A percentile compares a stretch with the other conserved stretches of the same genome.
Evolutionary conservation across 53 echinoderm and acorn worm species (phyloP).

Genomic region (Echinometra lucunter): DNA sequence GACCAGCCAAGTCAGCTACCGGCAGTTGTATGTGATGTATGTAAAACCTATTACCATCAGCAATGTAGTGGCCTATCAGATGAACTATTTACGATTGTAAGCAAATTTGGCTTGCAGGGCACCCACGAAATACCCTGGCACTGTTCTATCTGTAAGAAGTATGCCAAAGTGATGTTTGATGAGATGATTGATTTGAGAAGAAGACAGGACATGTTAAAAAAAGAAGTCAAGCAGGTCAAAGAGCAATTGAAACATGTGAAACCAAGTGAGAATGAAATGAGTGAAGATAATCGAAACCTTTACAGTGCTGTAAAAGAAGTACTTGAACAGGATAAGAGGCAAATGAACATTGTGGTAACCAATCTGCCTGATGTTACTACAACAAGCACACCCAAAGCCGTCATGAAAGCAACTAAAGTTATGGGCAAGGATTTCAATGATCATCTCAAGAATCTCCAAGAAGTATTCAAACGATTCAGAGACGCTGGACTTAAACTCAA

Average conservation of each 20-base stretch:
- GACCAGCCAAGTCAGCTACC: not conserved
- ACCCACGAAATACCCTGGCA: not conserved
- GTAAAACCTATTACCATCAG: not conserved
- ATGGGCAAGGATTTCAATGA: no score
- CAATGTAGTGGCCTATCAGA: not conserved
- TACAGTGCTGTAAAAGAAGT: not conserved
- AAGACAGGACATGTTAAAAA: no score
- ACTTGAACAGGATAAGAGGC: not conserved
- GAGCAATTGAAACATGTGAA: no score
- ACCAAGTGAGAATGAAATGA: no score
- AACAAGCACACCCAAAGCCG: not conserved
- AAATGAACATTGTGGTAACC: not conserved
- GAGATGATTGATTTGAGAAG: no score
- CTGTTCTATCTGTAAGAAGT: no score
- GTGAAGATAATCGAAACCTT: not conserved
- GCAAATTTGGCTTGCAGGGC: not conserved
- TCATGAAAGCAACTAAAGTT: not conserved
- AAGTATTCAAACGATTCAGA: no score
- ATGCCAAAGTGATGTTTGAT: no score
- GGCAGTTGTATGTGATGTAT: not conserved
- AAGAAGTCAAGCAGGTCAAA: no score
- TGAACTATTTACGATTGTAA: not conserved
- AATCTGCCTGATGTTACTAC: not conserved
- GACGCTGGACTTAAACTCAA: no score
- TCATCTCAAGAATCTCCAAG: no score